Evolutionary conservation across 2,888 invertebrate species (phyloP), one percentile per base, ranked within the genome.

Genomic region (Napeogenes inachia): DNA sequence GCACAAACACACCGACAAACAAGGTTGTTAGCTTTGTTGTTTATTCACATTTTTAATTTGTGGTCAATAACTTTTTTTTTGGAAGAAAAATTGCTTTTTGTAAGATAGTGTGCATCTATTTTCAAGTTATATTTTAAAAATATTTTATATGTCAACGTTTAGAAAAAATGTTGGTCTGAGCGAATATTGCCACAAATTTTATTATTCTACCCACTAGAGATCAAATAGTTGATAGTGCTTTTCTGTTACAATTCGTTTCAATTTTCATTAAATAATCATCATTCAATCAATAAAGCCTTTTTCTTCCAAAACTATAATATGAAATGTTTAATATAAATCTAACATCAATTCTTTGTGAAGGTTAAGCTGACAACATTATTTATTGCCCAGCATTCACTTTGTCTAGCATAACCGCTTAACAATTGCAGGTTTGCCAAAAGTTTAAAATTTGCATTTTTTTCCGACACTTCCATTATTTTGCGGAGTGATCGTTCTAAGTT

Each of bases 21-120:
- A 96, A 96, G 95, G 96, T 96, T 93, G 91, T 62, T 54, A 58
- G 38, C 42, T 63, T 56, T 54, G 30, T 57, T 8, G 45, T 60
- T 59, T 47, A 54, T 46, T 57, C 54, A n/a, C 50, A 55, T n/a
- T 38, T 13, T 4, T 46, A 12, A n/a, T 10, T 42, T n/a, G 35
- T n/a, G 54, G 13, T 33, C n/a, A 57, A 54, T 54, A 10, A 56
- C 13, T 12, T 54, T 45, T n/a, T 32, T 32, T 57, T 47, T 47
- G 42, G 60, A 63, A 63, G 67, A 55, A 66, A 64, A 64, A 66
- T 66, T 67, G 30, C 59, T 55, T 33, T 21, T 50, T n/a, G 4
- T 50, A 30, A 8, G 1, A 47, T 47, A 21, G 13, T 35, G 4
- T 35, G 6, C 1, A 21, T 21, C 21, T 21, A 21, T 21, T 35